Conservation (phyloP, 2,797 vertebrate genomes). For the Artibeus jamaicensis region DNA sequence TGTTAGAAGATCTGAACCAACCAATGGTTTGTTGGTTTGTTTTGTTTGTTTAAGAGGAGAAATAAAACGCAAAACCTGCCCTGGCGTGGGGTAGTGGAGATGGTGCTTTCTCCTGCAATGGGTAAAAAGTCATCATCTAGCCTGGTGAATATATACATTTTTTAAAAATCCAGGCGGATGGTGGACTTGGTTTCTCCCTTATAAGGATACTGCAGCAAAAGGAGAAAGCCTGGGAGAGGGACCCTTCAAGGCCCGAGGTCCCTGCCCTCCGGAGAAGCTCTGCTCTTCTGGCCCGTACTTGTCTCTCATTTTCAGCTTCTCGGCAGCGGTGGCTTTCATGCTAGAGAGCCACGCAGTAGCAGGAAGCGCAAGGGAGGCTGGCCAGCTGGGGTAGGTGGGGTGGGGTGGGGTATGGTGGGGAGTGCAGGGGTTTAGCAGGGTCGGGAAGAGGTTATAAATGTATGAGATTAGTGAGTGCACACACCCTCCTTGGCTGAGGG, state of each 20-base stretch:
- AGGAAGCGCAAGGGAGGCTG: constrained; percentile 14
- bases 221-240: constrained; percentile 32
- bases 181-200: constrained; percentile 48
- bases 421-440: constrained; percentile 49
- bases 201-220: constrained; percentile 58
- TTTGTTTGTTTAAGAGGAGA: constrained; percentile 53
- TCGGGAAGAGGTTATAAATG: constrained; percentile 55
- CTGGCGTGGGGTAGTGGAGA: background rate
- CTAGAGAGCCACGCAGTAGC: constrained; percentile 11
- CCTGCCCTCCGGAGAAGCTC: background rate
- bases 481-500: constrained; percentile 38
- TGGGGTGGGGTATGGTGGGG: constrained; percentile 17
- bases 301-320: background rate
- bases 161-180: background rate
- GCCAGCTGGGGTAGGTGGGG: constrained; percentile 30
- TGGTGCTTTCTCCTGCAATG: background rate
- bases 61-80: constrained; percentile 58
- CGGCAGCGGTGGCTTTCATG: constrained; percentile 46
- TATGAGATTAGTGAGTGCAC: constrained; percentile 38
- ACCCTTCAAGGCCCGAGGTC: constrained; percentile 33
- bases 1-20: constrained; percentile 15
- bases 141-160: background rate
- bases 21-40: background rate
- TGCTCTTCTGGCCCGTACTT: constrained; percentile 14
- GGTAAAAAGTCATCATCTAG: constrained; percentile 55